Base-by-base conservation (phyloP, 64 coral and sea anemone genomes). In the Pocillopora damicornis region DNA sequence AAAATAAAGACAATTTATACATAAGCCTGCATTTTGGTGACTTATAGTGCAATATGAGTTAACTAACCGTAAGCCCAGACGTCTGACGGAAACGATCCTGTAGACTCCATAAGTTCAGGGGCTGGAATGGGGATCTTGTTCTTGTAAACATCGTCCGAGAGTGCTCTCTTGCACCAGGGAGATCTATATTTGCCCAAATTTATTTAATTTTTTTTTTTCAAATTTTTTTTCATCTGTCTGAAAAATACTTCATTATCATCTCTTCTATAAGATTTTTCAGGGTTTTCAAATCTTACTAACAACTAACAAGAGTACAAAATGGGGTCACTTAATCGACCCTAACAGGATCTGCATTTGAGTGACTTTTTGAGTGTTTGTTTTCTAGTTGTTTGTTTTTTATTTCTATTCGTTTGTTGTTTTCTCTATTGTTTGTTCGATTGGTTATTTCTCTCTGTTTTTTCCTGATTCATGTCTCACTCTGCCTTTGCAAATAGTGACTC, bases 1-100 rank as follows among this genome's bases (percentile, higher is more conserved):
- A 51, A 51, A 51, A 7, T 51, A 51, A 51, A 51, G 42, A 1
- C 2, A 51, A 51, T 4, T 51, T 51, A 7, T 51, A 51, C 42
- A 7, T 51, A 51, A 51, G 42, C 42, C 7, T 51, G 42, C 2
- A 51, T 7, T 51, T 51, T 51, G 42, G 7, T 51, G 7, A 51
- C 2, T 51, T 7, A 7, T 51, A 51, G 42, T 51, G 42, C 42
- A 51, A 51, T 51, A 51, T 51, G 42, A 15, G 12, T 14, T 6
- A 67, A 37, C 83, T 80, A 60, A 92, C 90, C 90, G 42, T 75
- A 92, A 11, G 83, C 90, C 90, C 90, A 92, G 9, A 92, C 76
- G 30, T 92, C 90, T 16, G 83, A 71, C 66, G 75, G 59, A 67
- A 42, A 86, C 36, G 63, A 51, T 30, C 35, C 73, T 35, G 26